A percentile compares a stretch with the other conserved stretches of the same genome.
Conservation (phyloP, 2,888 invertebrate species). For the Cancer borealis region DNA sequence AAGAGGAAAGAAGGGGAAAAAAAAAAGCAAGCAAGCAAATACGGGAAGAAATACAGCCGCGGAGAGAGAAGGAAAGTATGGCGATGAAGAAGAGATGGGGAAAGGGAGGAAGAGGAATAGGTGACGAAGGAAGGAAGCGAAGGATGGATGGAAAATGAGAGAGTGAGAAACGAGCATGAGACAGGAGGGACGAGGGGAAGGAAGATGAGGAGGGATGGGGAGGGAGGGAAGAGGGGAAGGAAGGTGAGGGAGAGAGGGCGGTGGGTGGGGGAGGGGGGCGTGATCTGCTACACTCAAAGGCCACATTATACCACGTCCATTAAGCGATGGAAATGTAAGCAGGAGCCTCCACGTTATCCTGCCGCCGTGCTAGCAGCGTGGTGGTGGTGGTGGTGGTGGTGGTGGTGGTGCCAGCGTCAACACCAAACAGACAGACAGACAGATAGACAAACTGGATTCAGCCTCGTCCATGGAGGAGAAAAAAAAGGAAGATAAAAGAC, state of each 20-base stretch:
- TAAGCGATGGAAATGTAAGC: constrained; percentile 55
- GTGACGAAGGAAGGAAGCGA: neutral
- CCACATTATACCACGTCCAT: constrained; percentile 52
- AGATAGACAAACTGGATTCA: neutral
- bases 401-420: neutral
- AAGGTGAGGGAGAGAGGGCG: neutral
- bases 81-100: neutral
- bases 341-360: constrained; percentile 9
- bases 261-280: neutral
- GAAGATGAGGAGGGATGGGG: neutral
- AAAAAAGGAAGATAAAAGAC: neutral
- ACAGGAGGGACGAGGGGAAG: neutral
- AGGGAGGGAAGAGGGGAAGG: neutral
- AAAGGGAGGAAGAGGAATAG: neutral
- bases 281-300: constrained; percentile 41
- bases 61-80: neutral
- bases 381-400: neutral
- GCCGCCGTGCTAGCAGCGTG: neutral
- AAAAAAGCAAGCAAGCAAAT: neutral
- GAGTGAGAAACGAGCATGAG: neutral
- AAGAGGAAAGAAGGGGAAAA: too few relatives aligned
- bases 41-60: neutral
- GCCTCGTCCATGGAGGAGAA: neutral
- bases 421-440: neutral
- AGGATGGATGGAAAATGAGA: neutral